Base-by-base conservation (phyloP, 2,113 vertebrate species). In the Nothoprocta perdicaria region DNA sequence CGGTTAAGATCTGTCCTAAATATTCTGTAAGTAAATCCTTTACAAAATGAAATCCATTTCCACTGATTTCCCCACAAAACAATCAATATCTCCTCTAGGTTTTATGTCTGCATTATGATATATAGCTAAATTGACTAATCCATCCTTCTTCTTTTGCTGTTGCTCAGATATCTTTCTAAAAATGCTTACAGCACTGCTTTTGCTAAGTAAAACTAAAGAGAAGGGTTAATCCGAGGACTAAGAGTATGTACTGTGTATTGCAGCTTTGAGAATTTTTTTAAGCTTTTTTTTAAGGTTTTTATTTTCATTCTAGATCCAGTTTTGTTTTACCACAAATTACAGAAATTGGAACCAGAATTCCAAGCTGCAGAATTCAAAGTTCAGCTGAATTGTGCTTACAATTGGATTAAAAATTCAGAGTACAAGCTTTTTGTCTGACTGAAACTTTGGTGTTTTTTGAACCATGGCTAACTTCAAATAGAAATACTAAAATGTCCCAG, bases 31-130 rank as follows among this genome's bases (percentile, higher is more conserved):
- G 29, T 60, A 93, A 60, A 62, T 68, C 41, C 13, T 6, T 89
- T 88, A 74, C 10, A 31, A 92, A 93, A 92, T 78, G 7, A 94
- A 96, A 94, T 89, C 53, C 2, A 65, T 82, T 95, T 89, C 19
- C 29, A 93, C 84, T 90, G 46, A 77, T 91, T 68, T 95, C 57
- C 62, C 40, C 69, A 77, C 55, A 78, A 75, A 86, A 88, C 57
- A 89, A 94, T 94, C 85, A 93, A 63, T 92, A 92, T 74, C 31
- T 60, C 24, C 27, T 80, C 92, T 71, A 53, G 61, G 46, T 80
- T 92, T 95, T 94, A 55, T 72, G 45, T 71, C 69, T 66, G 7
- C 27, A 90, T 77, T 78, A 80, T 43, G 67, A 93, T 78, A 33
- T 18, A 88, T 61, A 57, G 6, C 53, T 95, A 90, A 96, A 90